A percentile compares a stretch with the other conserved stretches of the same genome.
Evolutionary conservation across 2,797 vertebrate genomes (phyloP).

Genomic region (Epinephelus malabaricus): DNA sequence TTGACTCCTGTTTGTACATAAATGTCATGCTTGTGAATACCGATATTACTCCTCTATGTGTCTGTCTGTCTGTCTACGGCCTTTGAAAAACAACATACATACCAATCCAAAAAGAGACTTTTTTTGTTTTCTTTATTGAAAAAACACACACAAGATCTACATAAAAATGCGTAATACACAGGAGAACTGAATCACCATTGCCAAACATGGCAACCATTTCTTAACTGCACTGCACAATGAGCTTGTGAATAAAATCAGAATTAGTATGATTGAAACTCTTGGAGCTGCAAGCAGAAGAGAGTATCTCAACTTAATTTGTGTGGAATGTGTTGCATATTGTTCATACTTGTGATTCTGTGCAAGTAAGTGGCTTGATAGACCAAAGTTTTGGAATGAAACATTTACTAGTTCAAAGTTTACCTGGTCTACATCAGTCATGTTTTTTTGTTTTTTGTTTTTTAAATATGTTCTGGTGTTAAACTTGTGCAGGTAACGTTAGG

Average conservation of each 20-base stretch:
- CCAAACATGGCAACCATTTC: conserved; percentile 61
- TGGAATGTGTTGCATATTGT: conserved; percentile 65
- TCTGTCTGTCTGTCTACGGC: not conserved
- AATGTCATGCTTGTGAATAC: conserved; percentile 34
- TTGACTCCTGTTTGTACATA: conserved; percentile 36
- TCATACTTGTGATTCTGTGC: conserved; percentile 38
- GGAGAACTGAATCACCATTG: conserved; percentile 68
- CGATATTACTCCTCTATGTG: not conserved
- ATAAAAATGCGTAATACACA: conserved; percentile 79
- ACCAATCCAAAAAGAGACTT: conserved; percentile 35
- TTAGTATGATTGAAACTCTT: conserved; percentile 58
- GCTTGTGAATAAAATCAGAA: conserved; percentile 59
- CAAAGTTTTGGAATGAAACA: conserved; percentile 39
- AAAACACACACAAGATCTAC: conserved; percentile 78
- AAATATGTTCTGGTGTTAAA: conserved; percentile 16
- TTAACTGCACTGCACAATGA: conserved; percentile 59
- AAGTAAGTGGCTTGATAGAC: conserved; percentile 21
- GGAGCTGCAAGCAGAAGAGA: conserved; percentile 54
- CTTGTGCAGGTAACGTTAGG: conserved; percentile 19
- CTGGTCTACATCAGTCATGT: conserved; percentile 6
- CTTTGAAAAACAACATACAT: conserved; percentile 40
- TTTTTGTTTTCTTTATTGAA: conserved; percentile 80
- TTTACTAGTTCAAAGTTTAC: conserved; percentile 9
- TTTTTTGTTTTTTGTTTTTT: not conserved
- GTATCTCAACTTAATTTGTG: conserved; percentile 32